These are phyloP conservation scores for Pangasius krempfi DNA, from an alignment of 2,797 vertebrate species.

Conservation along the genomic window DNA sequence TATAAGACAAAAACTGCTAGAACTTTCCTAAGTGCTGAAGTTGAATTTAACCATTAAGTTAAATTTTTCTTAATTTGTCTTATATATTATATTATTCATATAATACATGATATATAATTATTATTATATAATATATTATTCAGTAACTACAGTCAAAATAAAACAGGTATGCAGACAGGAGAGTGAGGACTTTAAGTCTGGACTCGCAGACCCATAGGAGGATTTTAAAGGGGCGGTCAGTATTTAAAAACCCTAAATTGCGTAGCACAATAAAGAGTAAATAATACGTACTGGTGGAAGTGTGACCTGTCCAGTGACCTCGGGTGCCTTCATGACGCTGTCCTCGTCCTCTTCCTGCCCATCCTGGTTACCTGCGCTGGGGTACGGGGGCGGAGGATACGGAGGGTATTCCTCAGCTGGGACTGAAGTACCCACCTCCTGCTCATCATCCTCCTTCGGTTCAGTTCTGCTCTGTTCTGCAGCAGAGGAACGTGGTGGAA, in stretches of 20 bases:
- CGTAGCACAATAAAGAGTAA: background rate
- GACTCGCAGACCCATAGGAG: background rate
- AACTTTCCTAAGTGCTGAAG: background rate
- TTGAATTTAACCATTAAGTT: background rate
- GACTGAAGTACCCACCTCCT: slow-evolving; percentile 59
- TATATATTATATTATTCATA: too few species aligned
- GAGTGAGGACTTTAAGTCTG: background rate
- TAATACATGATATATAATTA: too few species aligned
- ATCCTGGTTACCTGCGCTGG: slow-evolving; percentile 76
- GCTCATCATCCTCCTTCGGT: slow-evolving; percentile 66
- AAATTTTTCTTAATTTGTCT: background rate
- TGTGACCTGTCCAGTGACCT: slow-evolving; percentile 84
- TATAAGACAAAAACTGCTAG: background rate
- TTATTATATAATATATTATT: background rate
- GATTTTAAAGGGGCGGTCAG: background rate
- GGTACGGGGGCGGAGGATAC: slow-evolving; percentile 88
- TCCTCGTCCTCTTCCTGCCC: slow-evolving; percentile 73
- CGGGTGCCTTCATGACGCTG: slow-evolving; percentile 79
- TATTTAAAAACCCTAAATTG: background rate
- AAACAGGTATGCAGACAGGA: background rate
- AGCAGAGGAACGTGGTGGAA: slow-evolving; percentile 67
- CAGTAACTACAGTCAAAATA: background rate
- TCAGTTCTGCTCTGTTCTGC: slow-evolving; percentile 60
- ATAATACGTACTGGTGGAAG: slow-evolving; percentile 80
- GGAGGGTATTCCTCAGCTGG: slow-evolving; percentile 87